Percentiles rank a stretch among this genome's conserved stretches.
These are phyloP conservation scores for Buceros bicornis DNA, from an alignment of 2,797 vertebrate species.

Conservation along the genomic window DNA sequence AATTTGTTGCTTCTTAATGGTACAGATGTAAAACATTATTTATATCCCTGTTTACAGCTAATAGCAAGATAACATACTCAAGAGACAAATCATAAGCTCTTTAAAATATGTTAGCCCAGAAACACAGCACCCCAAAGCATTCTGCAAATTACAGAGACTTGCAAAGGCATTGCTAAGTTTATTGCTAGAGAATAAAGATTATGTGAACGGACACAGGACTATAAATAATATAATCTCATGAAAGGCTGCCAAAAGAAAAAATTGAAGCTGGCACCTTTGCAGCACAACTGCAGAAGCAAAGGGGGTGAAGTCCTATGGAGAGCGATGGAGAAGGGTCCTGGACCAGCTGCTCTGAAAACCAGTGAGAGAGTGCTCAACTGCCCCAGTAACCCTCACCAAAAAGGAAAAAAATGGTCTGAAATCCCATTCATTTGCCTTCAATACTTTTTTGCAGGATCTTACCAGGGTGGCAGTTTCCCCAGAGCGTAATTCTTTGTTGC, in stretches of 20 bases:
- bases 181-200: constrained; percentile 44
- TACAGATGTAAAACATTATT: constrained; percentile 61
- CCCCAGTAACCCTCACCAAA: background rate
- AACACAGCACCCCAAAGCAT: constrained; percentile 33
- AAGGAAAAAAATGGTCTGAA: rapidly evolving
- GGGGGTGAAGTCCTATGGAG: background rate
- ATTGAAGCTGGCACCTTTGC: background rate
- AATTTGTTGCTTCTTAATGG: constrained; percentile 42
- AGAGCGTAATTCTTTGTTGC: background rate
- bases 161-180: constrained; percentile 55
- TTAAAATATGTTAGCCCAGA: constrained; percentile 33
- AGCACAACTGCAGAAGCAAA: rapidly evolving
- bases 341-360: background rate
- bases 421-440: background rate
- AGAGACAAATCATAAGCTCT: constrained; percentile 60
- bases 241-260: background rate
- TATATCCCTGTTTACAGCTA: constrained; percentile 52
- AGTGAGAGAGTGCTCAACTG: background rate
- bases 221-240: constrained; percentile 34
- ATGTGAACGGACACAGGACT: constrained; percentile 22
- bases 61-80: constrained; percentile 45
- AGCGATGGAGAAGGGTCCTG: background rate
- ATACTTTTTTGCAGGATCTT: background rate
- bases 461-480: background rate
- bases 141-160: constrained; percentile 49